phyloP scores from a whole-genome alignment of 2,888 invertebrate genomes.

The Hypselothyrea guttata region DNA sequence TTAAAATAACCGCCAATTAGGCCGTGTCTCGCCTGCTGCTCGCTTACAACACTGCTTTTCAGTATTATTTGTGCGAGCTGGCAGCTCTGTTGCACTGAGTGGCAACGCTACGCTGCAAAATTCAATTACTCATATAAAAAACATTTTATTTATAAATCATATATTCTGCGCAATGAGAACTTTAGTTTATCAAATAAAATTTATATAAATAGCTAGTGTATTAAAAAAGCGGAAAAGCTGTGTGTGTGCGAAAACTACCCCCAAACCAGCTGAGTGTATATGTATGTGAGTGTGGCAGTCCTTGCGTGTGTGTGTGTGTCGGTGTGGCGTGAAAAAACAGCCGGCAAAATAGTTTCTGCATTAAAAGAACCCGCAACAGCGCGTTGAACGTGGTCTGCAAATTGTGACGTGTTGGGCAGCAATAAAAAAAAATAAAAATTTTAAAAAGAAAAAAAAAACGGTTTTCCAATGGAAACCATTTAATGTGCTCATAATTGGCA shows the following conservation, averaged over 20 bases:
- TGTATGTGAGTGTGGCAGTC: slow-evolving; percentile 10
- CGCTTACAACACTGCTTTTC: slow-evolving; percentile 8
- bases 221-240: slow-evolving; percentile 5
- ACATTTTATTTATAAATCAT: slow-evolving; percentile 1
- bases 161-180: background rate
- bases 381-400: slow-evolving; percentile 17
- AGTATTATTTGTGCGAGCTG: slow-evolving; percentile 9
- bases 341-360: slow-evolving; percentile 47
- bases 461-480: slow-evolving; percentile 17
- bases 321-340: slow-evolving; percentile 51
- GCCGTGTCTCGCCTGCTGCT: no score
- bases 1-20: no score
- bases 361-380: slow-evolving; percentile 23
- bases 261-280: slow-evolving; percentile 43
- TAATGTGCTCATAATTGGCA: slow-evolving; percentile 34
- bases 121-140: slow-evolving; percentile 28
- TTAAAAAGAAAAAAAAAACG: no score
- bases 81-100: slow-evolving; percentile 23
- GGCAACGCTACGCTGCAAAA: slow-evolving; percentile 1
- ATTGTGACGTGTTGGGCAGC: slow-evolving; percentile 14
- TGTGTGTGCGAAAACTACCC: slow-evolving; percentile 53
- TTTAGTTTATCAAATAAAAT: background rate
- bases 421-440: no score
- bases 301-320: slow-evolving; percentile 9
- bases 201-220: background rate